Conservation (phyloP, 2,113 vertebrate genomes). For the Prolemur simus region DNA sequence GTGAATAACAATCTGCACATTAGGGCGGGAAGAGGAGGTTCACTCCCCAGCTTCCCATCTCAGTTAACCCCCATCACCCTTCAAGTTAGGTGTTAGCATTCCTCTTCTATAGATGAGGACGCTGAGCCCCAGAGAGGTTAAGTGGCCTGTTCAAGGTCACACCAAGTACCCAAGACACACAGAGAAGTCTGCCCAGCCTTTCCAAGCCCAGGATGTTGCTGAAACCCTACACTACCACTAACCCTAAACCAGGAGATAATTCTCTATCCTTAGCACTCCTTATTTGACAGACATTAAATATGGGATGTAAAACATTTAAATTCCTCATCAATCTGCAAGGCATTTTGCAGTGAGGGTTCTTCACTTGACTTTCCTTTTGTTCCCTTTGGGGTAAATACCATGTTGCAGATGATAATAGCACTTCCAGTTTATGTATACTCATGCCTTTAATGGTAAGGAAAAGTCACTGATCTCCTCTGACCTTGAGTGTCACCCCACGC, state of each 20-base stretch:
- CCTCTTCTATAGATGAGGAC: background rate
- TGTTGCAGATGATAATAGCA: background rate
- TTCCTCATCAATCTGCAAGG: background rate
- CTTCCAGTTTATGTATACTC: background rate
- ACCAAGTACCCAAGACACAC: background rate
- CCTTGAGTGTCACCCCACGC: too few species aligned
- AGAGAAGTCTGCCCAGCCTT: background rate
- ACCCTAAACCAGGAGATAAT: background rate
- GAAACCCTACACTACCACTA: background rate
- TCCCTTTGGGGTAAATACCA: background rate
- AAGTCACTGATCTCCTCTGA: background rate
- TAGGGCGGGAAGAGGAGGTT: background rate
- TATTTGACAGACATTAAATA: background rate
- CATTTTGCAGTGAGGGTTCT: background rate
- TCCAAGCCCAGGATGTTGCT: background rate
- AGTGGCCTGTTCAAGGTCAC: background rate
- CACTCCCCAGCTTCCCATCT: background rate
- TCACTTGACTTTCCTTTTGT: background rate
- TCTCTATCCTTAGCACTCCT: background rate
- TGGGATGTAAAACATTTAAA: background rate
- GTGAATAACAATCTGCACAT: background rate
- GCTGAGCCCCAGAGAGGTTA: background rate
- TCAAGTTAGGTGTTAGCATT: background rate
- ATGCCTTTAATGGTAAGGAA: background rate
- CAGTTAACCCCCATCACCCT: background rate